Evolutionary conservation across 2,113 vertebrate species (phyloP), one percentile per base, ranked within the genome.

Genomic region (Dasyurus viverrinus): DNA sequence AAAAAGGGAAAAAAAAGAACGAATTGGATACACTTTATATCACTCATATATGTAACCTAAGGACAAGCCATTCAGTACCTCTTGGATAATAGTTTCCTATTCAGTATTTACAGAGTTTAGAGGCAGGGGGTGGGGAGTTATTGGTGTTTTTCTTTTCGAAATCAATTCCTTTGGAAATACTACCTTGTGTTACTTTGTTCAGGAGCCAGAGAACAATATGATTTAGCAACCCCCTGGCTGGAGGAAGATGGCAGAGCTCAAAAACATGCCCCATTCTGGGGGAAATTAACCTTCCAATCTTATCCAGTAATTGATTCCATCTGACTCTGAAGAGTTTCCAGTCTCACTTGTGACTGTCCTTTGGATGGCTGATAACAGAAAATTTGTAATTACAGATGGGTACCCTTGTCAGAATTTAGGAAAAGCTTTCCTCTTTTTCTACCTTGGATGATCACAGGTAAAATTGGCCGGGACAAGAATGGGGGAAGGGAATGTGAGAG

Each of bases 371-470:
- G 95, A 93, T 96, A 96, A 96, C 93, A 26, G 0, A 96, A 97
- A 96, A 57, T 97, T 97, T 97, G 89, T 97, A 97, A 98, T 98
- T 98, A 98, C 60, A 96, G 97, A 94, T 95, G 95, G 92, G 93
- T 93, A 94, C 96, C 93, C 97, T 98, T 96, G 97, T 97, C 97
- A 98, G 96, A 96, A 97, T 57, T 89, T 0, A 0, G 94, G 93
- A 94, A 96, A 84, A 93, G 93, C 89, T 94, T 95, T 94, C 48
- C 7, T 93, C 93, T 96, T 93, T 96, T 96, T 91, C 96, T 95
- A 95, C 96, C 96, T 97, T 95, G 89, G 95, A 48, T 97, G 97
- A 98, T 98, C 97, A 98, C 98, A 98, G 97, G 98, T 98, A 96
- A 98, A 68, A 48, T 91, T 96, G 93, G 91, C 53, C 91, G 90